A percentile compares a stretch with the other conserved stretches of the same genome.
These are phyloP conservation scores for Plutella xylostella DNA, from an alignment of 2,888 invertebrate species.

Conservation along the genomic window DNA sequence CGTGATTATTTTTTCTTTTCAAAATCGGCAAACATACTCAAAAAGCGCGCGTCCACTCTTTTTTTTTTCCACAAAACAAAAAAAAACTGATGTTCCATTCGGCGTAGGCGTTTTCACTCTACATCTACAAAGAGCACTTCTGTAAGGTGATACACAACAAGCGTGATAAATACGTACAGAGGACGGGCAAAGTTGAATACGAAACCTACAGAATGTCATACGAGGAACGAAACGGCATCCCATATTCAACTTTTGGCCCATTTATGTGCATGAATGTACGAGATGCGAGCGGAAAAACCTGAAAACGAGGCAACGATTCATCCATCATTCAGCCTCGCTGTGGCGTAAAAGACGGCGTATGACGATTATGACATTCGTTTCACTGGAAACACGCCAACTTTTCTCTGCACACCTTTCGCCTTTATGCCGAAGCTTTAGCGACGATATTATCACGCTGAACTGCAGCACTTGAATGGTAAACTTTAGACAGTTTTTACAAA, in stretches of 20 bases:
- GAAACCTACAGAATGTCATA: conserved; percentile 4
- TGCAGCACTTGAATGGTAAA: no score
- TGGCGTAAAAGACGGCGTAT: conserved; percentile 54
- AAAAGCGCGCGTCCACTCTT: no score
- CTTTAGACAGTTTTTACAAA: no score
- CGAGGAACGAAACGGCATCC: conserved; percentile 20
- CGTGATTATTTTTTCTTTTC: no score
- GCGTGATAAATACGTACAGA: not conserved
- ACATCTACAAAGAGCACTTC: no score
- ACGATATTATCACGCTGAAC: no score
- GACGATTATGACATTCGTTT: conserved; percentile 51
- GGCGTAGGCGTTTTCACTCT: no score
- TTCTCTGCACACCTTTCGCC: no score
- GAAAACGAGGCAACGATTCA: conserved; percentile 38
- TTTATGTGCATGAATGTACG: conserved; percentile 46
- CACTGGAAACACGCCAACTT: conserved; percentile 35
- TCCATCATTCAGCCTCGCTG: conserved; percentile 57
- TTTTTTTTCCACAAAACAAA: no score
- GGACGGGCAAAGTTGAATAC: conserved; percentile 1
- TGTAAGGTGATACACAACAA: no score
- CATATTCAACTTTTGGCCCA: conserved; percentile 52
- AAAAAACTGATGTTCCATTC: no score
- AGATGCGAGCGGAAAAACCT: not conserved
- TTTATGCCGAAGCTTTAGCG: not conserved
- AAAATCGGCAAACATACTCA: no score